Conservation (phyloP, 2,113 vertebrate genomes). For the Meles meles region DNA sequence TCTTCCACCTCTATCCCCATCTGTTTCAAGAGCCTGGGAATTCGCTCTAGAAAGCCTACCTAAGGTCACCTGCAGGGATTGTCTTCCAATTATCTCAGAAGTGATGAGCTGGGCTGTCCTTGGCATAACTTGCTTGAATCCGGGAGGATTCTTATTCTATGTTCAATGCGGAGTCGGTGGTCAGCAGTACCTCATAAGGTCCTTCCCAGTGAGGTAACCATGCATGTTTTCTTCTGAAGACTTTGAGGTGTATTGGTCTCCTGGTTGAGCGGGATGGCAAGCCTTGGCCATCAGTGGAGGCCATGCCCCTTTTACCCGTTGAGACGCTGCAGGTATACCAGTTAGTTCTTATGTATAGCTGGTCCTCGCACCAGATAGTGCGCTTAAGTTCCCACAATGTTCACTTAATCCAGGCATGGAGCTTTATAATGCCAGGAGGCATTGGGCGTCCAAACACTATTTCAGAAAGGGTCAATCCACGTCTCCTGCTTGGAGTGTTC, state of each 20-base stretch:
- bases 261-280: rapidly evolving
- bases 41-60: neutral
- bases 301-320: neutral
- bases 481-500: neutral
- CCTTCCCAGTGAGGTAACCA: neutral
- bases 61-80: neutral
- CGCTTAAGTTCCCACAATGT: neutral
- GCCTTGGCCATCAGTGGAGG: neutral
- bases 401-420: neutral
- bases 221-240: neutral
- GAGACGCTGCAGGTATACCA: no score
- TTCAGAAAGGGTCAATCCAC: neutral
- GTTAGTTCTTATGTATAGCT: rapidly evolving
- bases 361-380: neutral
- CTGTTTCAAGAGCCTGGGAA: neutral
- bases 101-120: neutral
- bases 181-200: neutral
- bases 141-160: neutral
- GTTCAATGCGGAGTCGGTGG: neutral
- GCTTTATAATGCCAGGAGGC: neutral
- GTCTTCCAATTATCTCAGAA: neutral
- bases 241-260: neutral
- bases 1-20: neutral
- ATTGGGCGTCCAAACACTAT: no score
- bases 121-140: no score